Evolutionary conservation across 2,113 vertebrate genomes (phyloP).

Genomic region (Cardinalis cardinalis): DNA sequence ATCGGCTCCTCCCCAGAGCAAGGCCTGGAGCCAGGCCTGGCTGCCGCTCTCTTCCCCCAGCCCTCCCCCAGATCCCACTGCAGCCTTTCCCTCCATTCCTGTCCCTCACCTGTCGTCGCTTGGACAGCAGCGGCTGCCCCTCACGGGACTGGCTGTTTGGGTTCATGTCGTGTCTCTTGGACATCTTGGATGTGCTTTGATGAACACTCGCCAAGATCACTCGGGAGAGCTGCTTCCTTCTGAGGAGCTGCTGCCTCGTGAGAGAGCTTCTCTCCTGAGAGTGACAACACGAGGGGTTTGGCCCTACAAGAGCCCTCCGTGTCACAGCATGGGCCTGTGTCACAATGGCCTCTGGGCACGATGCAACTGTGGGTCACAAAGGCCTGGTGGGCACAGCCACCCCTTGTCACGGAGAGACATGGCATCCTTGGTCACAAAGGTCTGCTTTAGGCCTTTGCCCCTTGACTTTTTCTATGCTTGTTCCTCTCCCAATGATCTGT

Average conservation of each 20-base stretch:
- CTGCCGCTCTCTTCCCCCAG: too few species aligned
- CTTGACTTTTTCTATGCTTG: neutral
- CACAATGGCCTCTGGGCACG: neutral
- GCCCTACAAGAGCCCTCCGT: accelerated
- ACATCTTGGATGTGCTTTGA: neutral
- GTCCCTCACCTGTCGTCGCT: accelerated
- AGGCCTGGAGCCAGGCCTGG: too few species aligned
- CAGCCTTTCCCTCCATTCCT: too few species aligned
- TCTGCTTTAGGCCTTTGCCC: neutral
- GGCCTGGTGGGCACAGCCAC: neutral
- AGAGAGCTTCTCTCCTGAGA: neutral
- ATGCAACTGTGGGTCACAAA: accelerated
- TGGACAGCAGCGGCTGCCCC: neutral
- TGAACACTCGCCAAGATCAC: neutral
- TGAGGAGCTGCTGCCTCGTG: neutral
- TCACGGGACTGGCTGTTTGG: neutral
- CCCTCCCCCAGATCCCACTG: too few species aligned
- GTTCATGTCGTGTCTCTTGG: accelerated
- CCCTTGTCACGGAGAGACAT: too few species aligned
- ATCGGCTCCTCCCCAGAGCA: too few species aligned
- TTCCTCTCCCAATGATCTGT: neutral
- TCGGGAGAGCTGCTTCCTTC: neutral
- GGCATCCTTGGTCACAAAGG: neutral
- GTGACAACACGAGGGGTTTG: neutral
- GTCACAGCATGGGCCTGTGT: accelerated